Percentiles rank a stretch among this genome's conserved stretches.
Evolutionary conservation across 2,113 vertebrate genomes (phyloP).

Genomic region (Falcunculus frontatus): DNA sequence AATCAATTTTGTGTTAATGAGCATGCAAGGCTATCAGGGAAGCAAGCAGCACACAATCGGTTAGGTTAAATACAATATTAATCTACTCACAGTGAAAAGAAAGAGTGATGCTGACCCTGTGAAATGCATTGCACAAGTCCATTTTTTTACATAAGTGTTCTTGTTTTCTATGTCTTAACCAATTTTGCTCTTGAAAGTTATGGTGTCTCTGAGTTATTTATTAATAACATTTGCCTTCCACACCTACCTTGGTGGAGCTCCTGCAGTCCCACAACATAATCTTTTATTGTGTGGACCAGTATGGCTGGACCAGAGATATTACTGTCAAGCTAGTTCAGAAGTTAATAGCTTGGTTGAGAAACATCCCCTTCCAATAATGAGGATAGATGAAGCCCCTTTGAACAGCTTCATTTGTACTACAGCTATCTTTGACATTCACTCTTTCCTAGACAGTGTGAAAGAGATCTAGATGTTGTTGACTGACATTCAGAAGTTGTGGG

Average conservation of each 20-base stretch:
- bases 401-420: neutral
- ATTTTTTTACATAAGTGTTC: neutral
- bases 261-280: neutral
- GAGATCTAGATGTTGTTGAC: neutral
- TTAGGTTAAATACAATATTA: conserved; percentile 11
- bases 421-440: neutral
- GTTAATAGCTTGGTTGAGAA: neutral
- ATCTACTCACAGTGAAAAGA: neutral
- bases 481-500: neutral
- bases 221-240: neutral
- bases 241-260: neutral
- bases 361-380: neutral
- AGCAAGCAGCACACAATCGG: neutral
- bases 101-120: neutral
- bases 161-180: neutral
- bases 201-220: neutral
- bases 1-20: conserved; percentile 59
- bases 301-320: no score
- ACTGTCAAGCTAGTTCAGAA: neutral
- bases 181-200: neutral
- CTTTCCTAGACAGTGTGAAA: neutral
- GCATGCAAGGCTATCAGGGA: neutral
- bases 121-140: neutral
- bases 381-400: neutral
- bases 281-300: neutral